phyloP scores from a whole-genome alignment of 1,140 invertebrate genomes.

The Drosophila asahinai region DNA sequence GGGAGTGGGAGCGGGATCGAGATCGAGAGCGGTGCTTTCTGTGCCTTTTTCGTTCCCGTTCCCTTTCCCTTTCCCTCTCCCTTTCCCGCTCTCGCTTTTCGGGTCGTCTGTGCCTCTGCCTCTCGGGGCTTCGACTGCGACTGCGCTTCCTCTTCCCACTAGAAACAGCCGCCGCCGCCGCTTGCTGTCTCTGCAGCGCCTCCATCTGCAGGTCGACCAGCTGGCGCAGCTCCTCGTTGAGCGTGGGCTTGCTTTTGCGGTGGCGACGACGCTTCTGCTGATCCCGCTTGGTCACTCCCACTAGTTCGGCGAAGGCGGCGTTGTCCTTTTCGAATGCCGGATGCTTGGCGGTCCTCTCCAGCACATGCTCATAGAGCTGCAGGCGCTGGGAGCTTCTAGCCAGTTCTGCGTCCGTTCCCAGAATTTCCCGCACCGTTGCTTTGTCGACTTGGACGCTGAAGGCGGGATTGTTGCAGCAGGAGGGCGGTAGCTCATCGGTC shows the following conservation, averaged over 20 bases:
- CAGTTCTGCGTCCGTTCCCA: constrained; percentile 3
- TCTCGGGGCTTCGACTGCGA: constrained; percentile 9
- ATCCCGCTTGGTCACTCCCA: constrained; percentile 60
- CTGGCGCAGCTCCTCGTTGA: constrained; percentile 69
- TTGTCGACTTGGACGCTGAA: constrained; percentile 35
- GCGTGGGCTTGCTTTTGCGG: constrained; percentile 71
- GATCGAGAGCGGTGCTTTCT: constrained; percentile 6
- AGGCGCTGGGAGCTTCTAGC: constrained; percentile 37
- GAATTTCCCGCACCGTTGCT: constrained; percentile 7
- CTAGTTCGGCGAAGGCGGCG: constrained; percentile 49
- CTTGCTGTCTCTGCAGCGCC: constrained; percentile 48
- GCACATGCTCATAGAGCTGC: constrained; percentile 63
- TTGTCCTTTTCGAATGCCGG: constrained; percentile 34
- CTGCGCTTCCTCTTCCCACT: constrained; percentile 12
- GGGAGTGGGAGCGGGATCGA: constrained; percentile 1
- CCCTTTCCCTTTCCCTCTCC: neutral
- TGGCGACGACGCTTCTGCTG: constrained; percentile 54
- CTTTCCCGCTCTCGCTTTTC: neutral
- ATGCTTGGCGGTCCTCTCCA: constrained; percentile 24
- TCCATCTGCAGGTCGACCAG: constrained; percentile 74
- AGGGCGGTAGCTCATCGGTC: constrained; percentile 10
- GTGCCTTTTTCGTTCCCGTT: neutral
- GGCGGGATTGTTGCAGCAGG: constrained; percentile 16
- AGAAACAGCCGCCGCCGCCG: neutral
- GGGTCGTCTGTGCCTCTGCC: neutral